phyloP scores from a whole-genome alignment of 2,113 vertebrate species.

The Erpornis zantholeuca region DNA sequence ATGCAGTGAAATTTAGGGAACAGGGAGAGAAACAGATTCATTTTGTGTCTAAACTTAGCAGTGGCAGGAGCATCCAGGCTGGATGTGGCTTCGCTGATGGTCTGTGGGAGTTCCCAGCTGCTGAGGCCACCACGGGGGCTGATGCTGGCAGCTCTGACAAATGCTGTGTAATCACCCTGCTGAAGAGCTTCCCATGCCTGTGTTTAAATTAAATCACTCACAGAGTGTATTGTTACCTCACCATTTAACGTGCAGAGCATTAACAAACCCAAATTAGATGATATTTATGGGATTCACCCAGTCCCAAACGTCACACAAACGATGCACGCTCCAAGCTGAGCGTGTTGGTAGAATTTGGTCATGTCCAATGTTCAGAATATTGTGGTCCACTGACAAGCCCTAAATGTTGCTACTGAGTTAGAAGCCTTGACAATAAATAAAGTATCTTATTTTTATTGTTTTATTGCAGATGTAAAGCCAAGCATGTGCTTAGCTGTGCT shows the following conservation, averaged over 20 bases:
- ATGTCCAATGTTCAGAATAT: not conserved
- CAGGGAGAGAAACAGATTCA: not conserved
- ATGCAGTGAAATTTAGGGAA: not conserved
- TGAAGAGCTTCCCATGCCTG: not conserved
- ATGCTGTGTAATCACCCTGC: not conserved
- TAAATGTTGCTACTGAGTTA: not conserved
- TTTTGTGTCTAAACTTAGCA: not conserved
- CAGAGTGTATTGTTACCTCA: not conserved
- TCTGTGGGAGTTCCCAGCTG: not conserved
- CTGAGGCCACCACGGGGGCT: not conserved
- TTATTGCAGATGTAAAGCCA: not conserved
- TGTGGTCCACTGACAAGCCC: not conserved
- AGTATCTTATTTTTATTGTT: not conserved
- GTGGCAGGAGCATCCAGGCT: not conserved
- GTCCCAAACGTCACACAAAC: not conserved
- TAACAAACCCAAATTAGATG: not conserved
- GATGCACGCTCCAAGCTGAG: not conserved
- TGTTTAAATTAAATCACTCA: constrained; percentile 4
- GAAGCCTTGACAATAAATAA: not conserved
- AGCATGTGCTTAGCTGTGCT: not conserved
- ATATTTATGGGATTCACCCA: not conserved
- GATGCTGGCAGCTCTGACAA: not conserved
- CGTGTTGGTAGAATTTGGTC: not conserved
- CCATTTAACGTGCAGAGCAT: not conserved
- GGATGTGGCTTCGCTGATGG: not conserved